phyloP scores from a whole-genome alignment of 1,140 invertebrate genomes.

The Telenomus remus region DNA sequence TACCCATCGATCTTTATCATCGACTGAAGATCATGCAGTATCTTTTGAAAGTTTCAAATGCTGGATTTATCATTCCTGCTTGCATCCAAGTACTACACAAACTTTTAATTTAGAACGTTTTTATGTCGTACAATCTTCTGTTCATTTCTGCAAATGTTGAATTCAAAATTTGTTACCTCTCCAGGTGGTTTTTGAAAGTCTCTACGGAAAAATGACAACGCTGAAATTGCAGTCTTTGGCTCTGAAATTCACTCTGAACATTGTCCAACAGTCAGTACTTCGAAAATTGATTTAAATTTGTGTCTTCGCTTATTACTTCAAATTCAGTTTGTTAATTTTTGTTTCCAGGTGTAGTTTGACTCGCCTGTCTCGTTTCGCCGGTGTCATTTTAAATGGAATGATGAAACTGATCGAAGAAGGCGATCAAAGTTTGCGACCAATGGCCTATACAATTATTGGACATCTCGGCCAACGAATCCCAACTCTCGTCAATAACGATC shows the following conservation, averaged over 20 bases:
- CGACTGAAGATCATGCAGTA: conserved; percentile 90
- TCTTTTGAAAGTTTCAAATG: conserved; percentile 85
- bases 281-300: conserved; percentile 2
- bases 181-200: conserved; percentile 89
- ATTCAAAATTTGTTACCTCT: conserved; percentile 51
- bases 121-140: too few relatives aligned
- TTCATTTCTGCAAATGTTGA: too few relatives aligned
- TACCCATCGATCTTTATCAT: conserved; percentile 86
- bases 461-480: conserved; percentile 83
- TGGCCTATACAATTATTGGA: conserved; percentile 86
- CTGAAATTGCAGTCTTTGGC: conserved; percentile 89
- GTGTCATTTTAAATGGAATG: conserved; percentile 72
- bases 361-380: conserved; percentile 68
- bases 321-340: not conserved
- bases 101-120: too few relatives aligned
- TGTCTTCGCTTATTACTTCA: too few relatives aligned
- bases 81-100: conserved; percentile 81
- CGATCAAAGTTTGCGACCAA: conserved; percentile 79
- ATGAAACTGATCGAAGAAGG: conserved; percentile 72
- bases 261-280: conserved; percentile 80
- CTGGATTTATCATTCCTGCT: conserved; percentile 86
- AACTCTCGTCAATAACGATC: conserved; percentile 81
- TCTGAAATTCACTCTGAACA: conserved; percentile 87
- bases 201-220: conserved; percentile 86
- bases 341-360: conserved; percentile 65